These are phyloP conservation scores for Pseudorectes ferrugineus DNA, from an alignment of 2,113 vertebrate genomes.

Conservation along the genomic window DNA sequence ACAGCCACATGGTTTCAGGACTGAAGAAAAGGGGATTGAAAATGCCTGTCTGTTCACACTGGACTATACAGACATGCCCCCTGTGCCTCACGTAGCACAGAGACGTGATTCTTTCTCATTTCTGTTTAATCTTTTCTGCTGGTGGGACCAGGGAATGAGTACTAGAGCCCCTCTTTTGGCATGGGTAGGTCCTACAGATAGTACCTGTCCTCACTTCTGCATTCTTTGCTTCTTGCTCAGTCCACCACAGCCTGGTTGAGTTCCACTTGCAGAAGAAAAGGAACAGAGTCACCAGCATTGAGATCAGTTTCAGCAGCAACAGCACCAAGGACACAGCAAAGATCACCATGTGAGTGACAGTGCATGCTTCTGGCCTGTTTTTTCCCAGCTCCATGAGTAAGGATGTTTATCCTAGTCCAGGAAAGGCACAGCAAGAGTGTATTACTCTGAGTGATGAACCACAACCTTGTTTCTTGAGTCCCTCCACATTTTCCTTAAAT, in stretches of 20 bases:
- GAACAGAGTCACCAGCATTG: constrained; percentile 52
- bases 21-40: neutral
- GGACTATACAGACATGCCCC: neutral
- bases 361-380: neutral
- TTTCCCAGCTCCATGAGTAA: neutral
- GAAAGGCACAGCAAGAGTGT: neutral
- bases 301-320: constrained; percentile 62
- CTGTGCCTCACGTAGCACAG: neutral
- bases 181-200: neutral
- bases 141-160: neutral
- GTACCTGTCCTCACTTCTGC: neutral
- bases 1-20: neutral
- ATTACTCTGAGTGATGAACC: neutral
- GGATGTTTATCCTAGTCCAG: neutral
- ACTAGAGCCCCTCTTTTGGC: neutral
- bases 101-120: neutral
- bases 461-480: neutral
- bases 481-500: neutral
- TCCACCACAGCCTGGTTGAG: constrained; percentile 73
- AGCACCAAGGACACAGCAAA: constrained; percentile 37
- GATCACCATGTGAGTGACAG: constrained; percentile 72
- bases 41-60: neutral
- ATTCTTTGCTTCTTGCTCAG: constrained; percentile 54
- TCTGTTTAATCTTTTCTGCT: neutral
- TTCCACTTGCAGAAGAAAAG: constrained; percentile 65